Base-by-base conservation (phyloP, 2,888 invertebrate species). In the Mesorhabditis belari region DNA sequence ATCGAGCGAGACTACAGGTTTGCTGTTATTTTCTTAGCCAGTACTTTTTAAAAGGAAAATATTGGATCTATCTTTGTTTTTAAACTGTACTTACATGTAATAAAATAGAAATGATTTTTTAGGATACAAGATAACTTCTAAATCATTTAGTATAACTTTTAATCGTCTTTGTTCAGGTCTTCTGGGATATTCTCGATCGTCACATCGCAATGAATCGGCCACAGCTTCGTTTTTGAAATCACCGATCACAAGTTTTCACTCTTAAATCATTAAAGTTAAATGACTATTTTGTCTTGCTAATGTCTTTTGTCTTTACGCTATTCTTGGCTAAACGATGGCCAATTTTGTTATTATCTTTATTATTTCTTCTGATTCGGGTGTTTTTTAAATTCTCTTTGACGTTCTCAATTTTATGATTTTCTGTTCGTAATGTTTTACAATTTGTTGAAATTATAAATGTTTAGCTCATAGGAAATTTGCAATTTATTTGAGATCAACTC, bases 181-280 rank as follows among this genome's bases (percentile, higher is more conserved):
- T 98, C 84, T 98, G 98, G 98, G 95, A 95, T 83, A 89, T 89
- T 69, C 85, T 98, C 50, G 96, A 96, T 84, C 91, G 89, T 90
- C 93, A 85, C 59, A 90, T 91, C 86, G 86, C 89, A 83, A 91
- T 91, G 83, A 87, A 88, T 83, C 92, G 92, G 82, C 89, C 90
- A 44, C 90, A 91, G 81, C 86, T 92, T 77, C 86, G 90, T 77
- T 90, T 88, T 82, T 89, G 67, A 75, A 23, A 17, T 19, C 25
- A 49, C 21, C 19, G 19, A 19, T 49, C 49, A 49, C 21, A 49
- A 21, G 5, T 49, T 49, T 49, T n/a, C n/a, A n/a, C n/a, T n/a
- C n/a, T n/a, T n/a, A n/a, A n/a, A n/a, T n/a, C n/a, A n/a, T n/a
- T n/a, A n/a, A n/a, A n/a, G n/a, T 35, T 17, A 35, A 1, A 35